Conservation (phyloP, 2,888 invertebrate species). For the Alviniconcha strummeri region DNA sequence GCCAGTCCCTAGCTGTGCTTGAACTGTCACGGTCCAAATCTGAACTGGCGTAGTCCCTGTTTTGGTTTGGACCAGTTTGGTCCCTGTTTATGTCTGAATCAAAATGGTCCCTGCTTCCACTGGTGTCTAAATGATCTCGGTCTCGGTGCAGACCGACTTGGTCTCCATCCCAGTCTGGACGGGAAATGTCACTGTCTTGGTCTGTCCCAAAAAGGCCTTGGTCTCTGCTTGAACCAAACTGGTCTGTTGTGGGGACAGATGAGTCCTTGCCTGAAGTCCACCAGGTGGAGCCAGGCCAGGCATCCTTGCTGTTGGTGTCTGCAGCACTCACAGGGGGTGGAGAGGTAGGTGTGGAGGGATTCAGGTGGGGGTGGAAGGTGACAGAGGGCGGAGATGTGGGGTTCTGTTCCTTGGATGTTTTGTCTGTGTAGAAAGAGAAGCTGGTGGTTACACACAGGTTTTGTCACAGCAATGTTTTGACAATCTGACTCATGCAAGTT, state of each 20-base stretch:
- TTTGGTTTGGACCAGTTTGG: neutral
- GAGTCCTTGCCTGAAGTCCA: neutral
- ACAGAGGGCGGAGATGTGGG: neutral
- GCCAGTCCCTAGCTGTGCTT: too few relatives aligned
- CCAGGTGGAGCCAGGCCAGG: neutral
- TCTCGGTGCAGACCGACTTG: neutral
- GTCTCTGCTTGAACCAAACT: neutral
- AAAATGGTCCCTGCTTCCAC: neutral
- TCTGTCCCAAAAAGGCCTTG: neutral
- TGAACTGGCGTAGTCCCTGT: neutral
- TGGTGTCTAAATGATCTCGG: neutral
- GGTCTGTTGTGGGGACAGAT: neutral
- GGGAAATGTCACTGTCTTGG: neutral
- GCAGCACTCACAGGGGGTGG: neutral
- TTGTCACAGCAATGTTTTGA: conserved; percentile 7
- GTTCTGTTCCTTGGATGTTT: neutral
- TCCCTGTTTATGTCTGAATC: neutral
- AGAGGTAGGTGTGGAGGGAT: neutral
- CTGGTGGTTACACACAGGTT: conserved; percentile 5
- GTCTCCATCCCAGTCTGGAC: neutral
- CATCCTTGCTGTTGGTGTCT: neutral
- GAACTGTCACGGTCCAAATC: neutral
- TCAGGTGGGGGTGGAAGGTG: neutral
- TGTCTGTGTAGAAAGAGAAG: neutral
- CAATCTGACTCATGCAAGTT: too few relatives aligned